These are phyloP conservation scores for Octodonta nipae DNA, from an alignment of 2,888 invertebrate species.

Conservation along the genomic window DNA sequence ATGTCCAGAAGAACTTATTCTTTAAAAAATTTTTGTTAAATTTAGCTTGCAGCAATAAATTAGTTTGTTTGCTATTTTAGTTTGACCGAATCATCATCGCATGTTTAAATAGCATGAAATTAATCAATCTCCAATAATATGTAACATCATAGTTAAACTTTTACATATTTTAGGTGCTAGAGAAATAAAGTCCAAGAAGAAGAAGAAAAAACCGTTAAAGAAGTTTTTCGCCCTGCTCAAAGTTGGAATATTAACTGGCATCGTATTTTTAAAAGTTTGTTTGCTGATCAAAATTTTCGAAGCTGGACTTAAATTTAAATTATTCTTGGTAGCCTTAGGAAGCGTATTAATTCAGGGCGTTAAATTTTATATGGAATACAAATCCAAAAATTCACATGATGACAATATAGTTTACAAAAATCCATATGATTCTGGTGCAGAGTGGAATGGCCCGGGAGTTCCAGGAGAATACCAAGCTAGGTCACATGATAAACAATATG, in stretches of 20 bases:
- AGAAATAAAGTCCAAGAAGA: constrained; percentile 15
- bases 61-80: too few relatives aligned
- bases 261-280: constrained; percentile 15
- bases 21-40: too few relatives aligned
- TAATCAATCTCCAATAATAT: too few relatives aligned
- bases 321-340: constrained; percentile 58
- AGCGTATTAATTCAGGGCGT: constrained; percentile 57
- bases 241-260: constrained; percentile 15
- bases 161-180: constrained; percentile 13
- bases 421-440: constrained; percentile 13
- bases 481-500: constrained; percentile 4
- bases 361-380: constrained; percentile 60
- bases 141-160: too few relatives aligned
- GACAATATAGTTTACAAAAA: constrained; percentile 17
- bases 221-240: constrained; percentile 14
- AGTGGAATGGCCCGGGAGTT: constrained; percentile 11
- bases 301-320: constrained; percentile 62
- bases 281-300: constrained; percentile 58
- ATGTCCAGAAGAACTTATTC: too few relatives aligned
- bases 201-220: constrained; percentile 19
- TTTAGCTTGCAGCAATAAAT: too few relatives aligned
- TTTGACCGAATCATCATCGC: too few relatives aligned
- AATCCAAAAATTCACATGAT: constrained; percentile 44
- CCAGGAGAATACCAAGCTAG: constrained; percentile 13
- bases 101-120: too few relatives aligned